Evolutionary conservation across 2,797 vertebrate species (phyloP).

Genomic region (Enteromius fasciolatus): DNA sequence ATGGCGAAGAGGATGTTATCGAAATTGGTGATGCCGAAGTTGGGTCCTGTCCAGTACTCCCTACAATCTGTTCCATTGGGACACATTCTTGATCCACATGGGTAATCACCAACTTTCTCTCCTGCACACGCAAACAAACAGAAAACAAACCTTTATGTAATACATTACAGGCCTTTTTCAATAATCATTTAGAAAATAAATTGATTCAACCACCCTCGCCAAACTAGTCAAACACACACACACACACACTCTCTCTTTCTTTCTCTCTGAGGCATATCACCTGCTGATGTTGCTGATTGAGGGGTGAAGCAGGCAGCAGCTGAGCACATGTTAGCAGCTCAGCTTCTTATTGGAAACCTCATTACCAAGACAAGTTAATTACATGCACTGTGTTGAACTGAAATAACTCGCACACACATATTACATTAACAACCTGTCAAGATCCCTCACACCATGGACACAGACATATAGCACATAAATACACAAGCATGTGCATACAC

Average conservation of each 20-base stretch:
- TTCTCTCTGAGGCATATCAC: constrained; percentile 15
- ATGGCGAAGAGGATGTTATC: constrained; percentile 98
- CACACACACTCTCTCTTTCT: not conserved
- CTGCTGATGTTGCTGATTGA: constrained; percentile 52
- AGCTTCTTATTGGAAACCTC: constrained; percentile 43
- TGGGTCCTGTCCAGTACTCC: constrained; percentile 93
- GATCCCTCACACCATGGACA: constrained; percentile 32
- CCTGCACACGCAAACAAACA: constrained; percentile 65
- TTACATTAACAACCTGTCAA: constrained; percentile 50
- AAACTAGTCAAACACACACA: constrained; percentile 28
- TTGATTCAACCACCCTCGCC: not conserved
- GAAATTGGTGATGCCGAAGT: constrained; percentile 97
- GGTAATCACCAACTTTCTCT: constrained; percentile 84
- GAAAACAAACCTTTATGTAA: not conserved
- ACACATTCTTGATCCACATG: constrained; percentile 86
- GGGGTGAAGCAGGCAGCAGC: constrained; percentile 39
- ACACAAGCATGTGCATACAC: constrained; percentile 22
- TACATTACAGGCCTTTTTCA: constrained; percentile 30
- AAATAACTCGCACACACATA: constrained; percentile 35
- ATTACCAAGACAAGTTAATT: constrained; percentile 44
- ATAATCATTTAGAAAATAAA: constrained; percentile 1
- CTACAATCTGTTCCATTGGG: constrained; percentile 82
- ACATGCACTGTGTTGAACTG: constrained; percentile 22
- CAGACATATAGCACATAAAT: constrained; percentile 28
- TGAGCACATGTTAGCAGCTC: constrained; percentile 51